These are phyloP conservation scores for Sitodiplosis mosellana DNA, from an alignment of 1,140 invertebrate species.

Conservation along the genomic window DNA sequence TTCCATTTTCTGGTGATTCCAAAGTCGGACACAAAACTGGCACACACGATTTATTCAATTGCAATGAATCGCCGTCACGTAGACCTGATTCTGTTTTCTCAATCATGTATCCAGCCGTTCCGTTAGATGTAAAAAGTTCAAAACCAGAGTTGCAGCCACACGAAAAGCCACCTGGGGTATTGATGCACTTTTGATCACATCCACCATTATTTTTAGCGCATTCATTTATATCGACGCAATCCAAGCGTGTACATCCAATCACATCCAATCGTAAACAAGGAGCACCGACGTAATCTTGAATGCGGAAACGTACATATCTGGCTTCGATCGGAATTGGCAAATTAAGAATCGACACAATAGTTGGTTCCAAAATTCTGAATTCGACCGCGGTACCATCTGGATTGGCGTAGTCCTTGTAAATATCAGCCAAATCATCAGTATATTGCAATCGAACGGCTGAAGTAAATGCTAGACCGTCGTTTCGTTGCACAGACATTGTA, in stretches of 20 bases:
- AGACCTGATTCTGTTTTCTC: conserved; percentile 68
- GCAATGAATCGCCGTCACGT: conserved; percentile 70
- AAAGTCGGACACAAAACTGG: conserved; percentile 74
- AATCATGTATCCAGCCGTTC: conserved; percentile 76
- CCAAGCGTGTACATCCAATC: conserved; percentile 80
- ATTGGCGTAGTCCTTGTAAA: conserved; percentile 79
- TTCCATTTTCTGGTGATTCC: conserved; percentile 71
- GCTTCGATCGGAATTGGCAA: conserved; percentile 82
- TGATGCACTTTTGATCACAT: conserved; percentile 86
- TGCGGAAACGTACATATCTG: conserved; percentile 68
- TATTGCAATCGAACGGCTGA: conserved; percentile 73
- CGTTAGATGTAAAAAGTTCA: conserved; percentile 75
- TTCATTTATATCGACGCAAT: conserved; percentile 86
- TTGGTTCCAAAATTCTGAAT: conserved; percentile 71
- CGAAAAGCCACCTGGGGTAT: conserved; percentile 66
- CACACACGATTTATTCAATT: conserved; percentile 90
- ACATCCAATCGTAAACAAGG: conserved; percentile 84
- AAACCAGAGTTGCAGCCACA: conserved; percentile 75
- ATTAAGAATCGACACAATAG: conserved; percentile 73
- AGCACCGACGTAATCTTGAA: conserved; percentile 74
- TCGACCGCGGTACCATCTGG: conserved; percentile 83
- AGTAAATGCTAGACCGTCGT: conserved; percentile 68
- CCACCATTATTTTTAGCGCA: conserved; percentile 77
- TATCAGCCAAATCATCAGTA: conserved; percentile 72
- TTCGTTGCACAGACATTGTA: conserved; percentile 67